Evolutionary conservation across 2,113 vertebrate species (phyloP).

Genomic region (Emydura subglobosa): DNA sequence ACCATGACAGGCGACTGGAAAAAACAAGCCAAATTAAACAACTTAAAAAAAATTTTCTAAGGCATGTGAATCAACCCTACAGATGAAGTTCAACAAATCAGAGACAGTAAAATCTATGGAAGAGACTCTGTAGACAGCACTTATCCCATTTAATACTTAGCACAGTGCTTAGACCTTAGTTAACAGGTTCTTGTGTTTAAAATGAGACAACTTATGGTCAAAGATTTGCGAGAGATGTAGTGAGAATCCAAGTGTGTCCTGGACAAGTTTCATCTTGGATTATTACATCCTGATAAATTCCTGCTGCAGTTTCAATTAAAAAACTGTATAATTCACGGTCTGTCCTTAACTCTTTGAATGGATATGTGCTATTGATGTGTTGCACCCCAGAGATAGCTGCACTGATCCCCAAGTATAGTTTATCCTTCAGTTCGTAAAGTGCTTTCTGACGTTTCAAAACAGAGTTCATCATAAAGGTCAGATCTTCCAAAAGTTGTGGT

Average conservation of each 20-base stretch:
- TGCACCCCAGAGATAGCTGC: not conserved
- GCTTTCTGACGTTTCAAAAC: not conserved
- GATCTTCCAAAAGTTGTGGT: rapidly evolving
- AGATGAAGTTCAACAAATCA: not conserved
- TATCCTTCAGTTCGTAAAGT: not conserved
- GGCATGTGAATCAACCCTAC: not conserved
- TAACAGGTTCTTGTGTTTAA: not conserved
- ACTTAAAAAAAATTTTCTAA: not conserved
- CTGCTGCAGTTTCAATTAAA: not conserved
- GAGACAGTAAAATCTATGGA: not conserved
- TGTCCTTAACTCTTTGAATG: not conserved
- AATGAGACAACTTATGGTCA: not conserved
- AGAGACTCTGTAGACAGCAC: not conserved
- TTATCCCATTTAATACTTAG: not conserved
- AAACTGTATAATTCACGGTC: not conserved
- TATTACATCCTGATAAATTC: not conserved
- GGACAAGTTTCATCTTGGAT: not conserved
- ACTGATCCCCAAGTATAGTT: not conserved
- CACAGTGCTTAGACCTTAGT: not conserved
- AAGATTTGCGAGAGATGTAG: not conserved
- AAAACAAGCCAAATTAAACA: not conserved
- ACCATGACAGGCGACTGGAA: slow-evolving; percentile 90
- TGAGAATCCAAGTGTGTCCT: not conserved
- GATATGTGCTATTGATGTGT: not conserved
- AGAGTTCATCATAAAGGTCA: not conserved